phyloP scores from a whole-genome alignment of 2,113 vertebrate species.

The Dicerorhinus sumatrensis region DNA sequence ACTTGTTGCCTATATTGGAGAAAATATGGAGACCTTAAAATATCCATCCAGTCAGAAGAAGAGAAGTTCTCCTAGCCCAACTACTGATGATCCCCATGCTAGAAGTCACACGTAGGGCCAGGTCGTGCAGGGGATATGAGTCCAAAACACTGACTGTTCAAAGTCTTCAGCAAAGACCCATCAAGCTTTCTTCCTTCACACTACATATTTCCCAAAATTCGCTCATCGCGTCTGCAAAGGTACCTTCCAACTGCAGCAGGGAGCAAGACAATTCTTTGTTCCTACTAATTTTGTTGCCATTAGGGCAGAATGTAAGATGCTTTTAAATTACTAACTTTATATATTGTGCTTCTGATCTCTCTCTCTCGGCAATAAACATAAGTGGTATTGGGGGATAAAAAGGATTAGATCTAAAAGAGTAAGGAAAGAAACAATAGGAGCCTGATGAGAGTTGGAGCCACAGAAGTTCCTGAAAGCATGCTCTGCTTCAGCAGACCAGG shows the following conservation, averaged over 20 bases:
- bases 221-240: slow-evolving; percentile 93
- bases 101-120: slow-evolving; percentile 88
- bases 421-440: not conserved
- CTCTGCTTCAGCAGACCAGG: no score
- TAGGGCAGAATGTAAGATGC: slow-evolving; percentile 96
- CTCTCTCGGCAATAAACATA: slow-evolving; percentile 85
- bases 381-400: slow-evolving; percentile 57
- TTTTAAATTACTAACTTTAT: slow-evolving; percentile 95
- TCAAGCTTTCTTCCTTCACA: slow-evolving; percentile 92
- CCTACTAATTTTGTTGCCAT: slow-evolving; percentile 95
- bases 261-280: slow-evolving; percentile 92
- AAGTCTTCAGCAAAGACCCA: slow-evolving; percentile 92
- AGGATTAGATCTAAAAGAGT: not conserved
- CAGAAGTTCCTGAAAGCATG: not conserved
- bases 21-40: slow-evolving; percentile 94
- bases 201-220: slow-evolving; percentile 92
- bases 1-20: slow-evolving; percentile 95
- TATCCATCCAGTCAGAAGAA: slow-evolving; percentile 92
- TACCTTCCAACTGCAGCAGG: slow-evolving; percentile 92
- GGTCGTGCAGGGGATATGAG: slow-evolving; percentile 90
- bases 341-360: slow-evolving; percentile 85
- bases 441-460: not conserved
- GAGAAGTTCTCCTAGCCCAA: slow-evolving; percentile 89
- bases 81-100: slow-evolving; percentile 88
- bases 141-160: slow-evolving; percentile 90